Base-by-base conservation (phyloP, 2,113 vertebrate species). In the Takifugu flavidus region DNA sequence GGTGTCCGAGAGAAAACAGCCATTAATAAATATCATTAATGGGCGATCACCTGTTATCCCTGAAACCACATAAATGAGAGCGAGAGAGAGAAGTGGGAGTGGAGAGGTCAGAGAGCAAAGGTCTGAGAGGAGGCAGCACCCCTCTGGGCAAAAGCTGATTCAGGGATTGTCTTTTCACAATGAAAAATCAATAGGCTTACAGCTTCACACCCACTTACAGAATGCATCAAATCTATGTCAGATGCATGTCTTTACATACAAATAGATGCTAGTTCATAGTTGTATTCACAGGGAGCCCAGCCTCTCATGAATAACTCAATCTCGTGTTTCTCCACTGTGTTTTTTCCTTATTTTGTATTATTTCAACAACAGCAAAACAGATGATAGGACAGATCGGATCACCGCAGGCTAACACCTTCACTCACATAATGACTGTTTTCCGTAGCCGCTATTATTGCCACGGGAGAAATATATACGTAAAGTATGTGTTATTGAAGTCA, bases 11-110 rank as follows among this genome's bases (percentile, higher is more conserved):
- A 87, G 71, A 78, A 87, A 80, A 68, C 67, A 55, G 55, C 72
- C 82, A 80, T 89, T 86, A 85, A 90, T 90, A 88, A 89, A 89
- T 89, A 86, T 75, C 83, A 82, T 87, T 90, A 88, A 90, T 86
- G 87, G 85, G 62, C 58, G 74, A 87, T 90, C 81, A 86, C 80
- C 81, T 76, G 82, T 74, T 85, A 64, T 81, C 70, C 49, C 73
- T 66, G 72, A 76, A 75, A 79, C 80, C 75, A 81, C 74, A 82
- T 88, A 80, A 87, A 83, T 69, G 78, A 78, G 56, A 77, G 45
- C 2, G 34, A 39, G 42, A 62, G 26, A 55, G 45, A 47, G 45
- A 15, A 65, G 46, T 62, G 66, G 69, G 68, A 85, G 84, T 74
- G 51, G 77, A 82, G 65, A 82, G 86, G 82, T 85, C 79, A 78